Base-by-base conservation (phyloP, 2,888 invertebrate species). In the Drosophila mulleri region DNA sequence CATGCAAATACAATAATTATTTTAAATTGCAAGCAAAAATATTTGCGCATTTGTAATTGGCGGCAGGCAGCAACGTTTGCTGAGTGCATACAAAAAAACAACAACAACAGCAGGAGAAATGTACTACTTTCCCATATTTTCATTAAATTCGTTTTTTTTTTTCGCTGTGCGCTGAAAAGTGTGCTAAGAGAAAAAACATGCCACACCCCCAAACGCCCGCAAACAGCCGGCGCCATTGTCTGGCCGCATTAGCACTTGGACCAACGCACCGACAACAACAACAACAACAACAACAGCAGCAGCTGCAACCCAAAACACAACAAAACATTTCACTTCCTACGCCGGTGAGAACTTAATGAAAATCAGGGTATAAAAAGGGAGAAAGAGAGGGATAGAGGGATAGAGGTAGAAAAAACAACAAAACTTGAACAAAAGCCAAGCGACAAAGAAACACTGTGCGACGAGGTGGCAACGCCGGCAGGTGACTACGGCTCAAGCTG, bases 201-300 rank as follows among this genome's bases (percentile, higher is more conserved):
- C 35, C 20, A 35, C 42, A 23, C 42, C 60, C 60, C 23, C 29
- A 39, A 39, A 29, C 41, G 32, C 56, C 60, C 20, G 9, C 65
- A 67, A 67, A 72, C 58, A 54, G 62, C 23, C 67, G 71, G 44
- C 67, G 66, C 67, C 58, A 83, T 83, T 83, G 89, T 89, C 88
- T 82, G 89, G 79, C 62, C 89, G 80, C 89, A 84, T 89, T 84
- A 89, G 89, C 74, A 82, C 89, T 84, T 82, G 83, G 82, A 57
- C 80, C 76, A 84, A 72, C 67, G 84, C 79, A 66, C 76, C 64
- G 59, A 16, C 70, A 72, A 8, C 68, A 58, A n/a, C 57, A 64
- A 23, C 63, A 69, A 56, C 67, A 64, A 35, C 41, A 69, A 53
- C 63, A 53, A 50, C 65, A 69, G 44, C 32, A 69, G 42, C 61